Evolutionary conservation across 2,797 vertebrate genomes (phyloP).

Genomic region (Scyliorhinus canicula): DNA sequence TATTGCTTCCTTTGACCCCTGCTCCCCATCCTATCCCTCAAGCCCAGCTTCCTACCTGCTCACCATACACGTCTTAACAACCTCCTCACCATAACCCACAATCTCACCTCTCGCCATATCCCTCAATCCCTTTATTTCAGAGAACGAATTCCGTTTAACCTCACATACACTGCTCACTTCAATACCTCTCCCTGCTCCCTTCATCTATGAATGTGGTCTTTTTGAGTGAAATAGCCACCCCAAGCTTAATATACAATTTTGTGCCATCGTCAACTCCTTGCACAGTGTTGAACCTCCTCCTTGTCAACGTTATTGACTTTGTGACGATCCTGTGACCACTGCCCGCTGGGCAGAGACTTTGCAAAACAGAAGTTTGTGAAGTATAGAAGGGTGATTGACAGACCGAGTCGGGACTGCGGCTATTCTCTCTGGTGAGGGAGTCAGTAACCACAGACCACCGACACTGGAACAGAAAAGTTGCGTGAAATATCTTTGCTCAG

Average conservation of each 20-base stretch:
- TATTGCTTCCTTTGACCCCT: background rate
- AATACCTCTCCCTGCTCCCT: background rate
- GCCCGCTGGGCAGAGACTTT: background rate
- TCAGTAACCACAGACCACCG: background rate
- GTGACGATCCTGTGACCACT: background rate
- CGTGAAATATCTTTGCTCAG: background rate
- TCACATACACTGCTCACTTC: background rate
- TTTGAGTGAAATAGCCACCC: background rate
- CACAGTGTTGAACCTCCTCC: background rate
- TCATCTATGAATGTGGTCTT: background rate
- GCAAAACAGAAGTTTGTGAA: background rate
- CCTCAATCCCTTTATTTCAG: background rate
- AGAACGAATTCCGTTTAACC: background rate
- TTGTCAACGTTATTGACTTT: background rate
- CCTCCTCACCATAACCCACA: background rate
- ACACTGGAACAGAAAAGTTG: background rate
- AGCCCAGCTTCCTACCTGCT: background rate
- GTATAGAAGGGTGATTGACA: background rate
- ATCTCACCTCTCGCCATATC: background rate
- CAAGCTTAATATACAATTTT: background rate
- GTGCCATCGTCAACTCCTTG: background rate
- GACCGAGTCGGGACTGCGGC: background rate
- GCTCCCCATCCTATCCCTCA: background rate
- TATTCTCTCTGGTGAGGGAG: background rate
- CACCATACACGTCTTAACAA: background rate